Base-by-base conservation (phyloP, 1,140 invertebrate species). In the Pomacea maculata region DNA sequence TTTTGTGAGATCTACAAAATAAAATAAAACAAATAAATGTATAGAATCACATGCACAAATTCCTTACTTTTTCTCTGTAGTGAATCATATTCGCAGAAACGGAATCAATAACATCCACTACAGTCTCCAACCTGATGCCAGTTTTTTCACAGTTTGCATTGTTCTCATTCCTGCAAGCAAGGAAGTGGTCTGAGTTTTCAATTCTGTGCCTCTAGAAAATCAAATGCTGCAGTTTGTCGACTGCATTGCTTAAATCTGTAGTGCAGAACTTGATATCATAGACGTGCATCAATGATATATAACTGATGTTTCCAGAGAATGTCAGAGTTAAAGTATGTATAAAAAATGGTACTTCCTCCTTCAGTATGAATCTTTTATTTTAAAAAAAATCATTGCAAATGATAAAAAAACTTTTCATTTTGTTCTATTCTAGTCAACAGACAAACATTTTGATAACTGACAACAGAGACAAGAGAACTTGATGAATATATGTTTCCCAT, bases 51-150 rank as follows among this genome's bases (percentile, higher is more conserved):
- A 65, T 19, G 17, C 14, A 67, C 19, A 45, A 15, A 63, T 21
- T 19, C 52, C 80, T 79, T 80, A 89, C 88, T 81, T 83, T 88
- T 79, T 89, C 88, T 74, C 86, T 89, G 78, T 79, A 85, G 29
- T 78, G 76, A 15, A 67, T 70, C 87, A 89, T 87, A 55, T 83
- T 83, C n/a, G 85, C 86, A 45, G 84, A 83, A 15, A 89, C 88
- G 72, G 79, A 52, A 74, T 89, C 88, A 75, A 89, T 86, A 75
- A 86, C 75, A 73, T 79, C 83, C 52, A 88, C 79, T 17, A 89
- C 83, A 0, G 79, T 81, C 64, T 88, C 83, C 61, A 89, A 65
- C 70, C 85, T 88, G 17, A 89, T 81, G 0, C 80, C 75, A 29
- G 81, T 80, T 21, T 78, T 81, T 29, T 71, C 77, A 45, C 76